Conservation (phyloP, 2,113 vertebrate genomes). For the Pomatorhinus ruficollis region DNA sequence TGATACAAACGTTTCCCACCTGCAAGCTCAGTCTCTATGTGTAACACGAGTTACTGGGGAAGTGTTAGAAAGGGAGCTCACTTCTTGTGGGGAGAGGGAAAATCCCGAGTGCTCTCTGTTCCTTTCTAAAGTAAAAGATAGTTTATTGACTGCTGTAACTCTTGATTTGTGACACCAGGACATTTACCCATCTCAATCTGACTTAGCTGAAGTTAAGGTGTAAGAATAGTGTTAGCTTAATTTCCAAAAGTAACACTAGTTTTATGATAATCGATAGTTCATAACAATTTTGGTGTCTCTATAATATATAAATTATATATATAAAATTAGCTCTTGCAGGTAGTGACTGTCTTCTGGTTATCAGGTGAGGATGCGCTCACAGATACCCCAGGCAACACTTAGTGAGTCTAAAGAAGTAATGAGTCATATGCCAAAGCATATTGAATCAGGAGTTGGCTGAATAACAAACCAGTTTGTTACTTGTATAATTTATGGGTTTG, state of each 20-base stretch:
- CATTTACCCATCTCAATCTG: not conserved
- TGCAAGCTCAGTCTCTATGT: not conserved
- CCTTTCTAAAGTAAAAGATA: not conserved
- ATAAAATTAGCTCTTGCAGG: not conserved
- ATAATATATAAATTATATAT: not conserved
- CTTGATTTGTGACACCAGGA: not conserved
- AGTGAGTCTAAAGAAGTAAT: not conserved
- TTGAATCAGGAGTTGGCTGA: not conserved
- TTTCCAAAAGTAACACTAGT: not conserved
- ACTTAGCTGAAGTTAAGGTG: not conserved
- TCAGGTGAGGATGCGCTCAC: not conserved
- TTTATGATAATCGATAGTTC: not conserved
- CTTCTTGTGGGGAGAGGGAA: not conserved
- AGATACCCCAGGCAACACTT: not conserved
- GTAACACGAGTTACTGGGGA: not conserved
- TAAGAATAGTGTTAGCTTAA: not conserved
- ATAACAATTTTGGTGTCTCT: not conserved
- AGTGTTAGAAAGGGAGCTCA: not conserved
- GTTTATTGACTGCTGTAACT: not conserved
- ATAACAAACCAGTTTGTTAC: not conserved
- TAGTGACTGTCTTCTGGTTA: not conserved
- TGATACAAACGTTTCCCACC: not conserved
- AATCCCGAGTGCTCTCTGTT: not conserved
- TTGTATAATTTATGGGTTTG: not conserved
- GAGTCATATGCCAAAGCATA: not conserved